A percentile compares a stretch with the other conserved stretches of the same genome.
Evolutionary conservation across 2,888 invertebrate species (phyloP).

Genomic region (Syrista parreyssii): DNA sequence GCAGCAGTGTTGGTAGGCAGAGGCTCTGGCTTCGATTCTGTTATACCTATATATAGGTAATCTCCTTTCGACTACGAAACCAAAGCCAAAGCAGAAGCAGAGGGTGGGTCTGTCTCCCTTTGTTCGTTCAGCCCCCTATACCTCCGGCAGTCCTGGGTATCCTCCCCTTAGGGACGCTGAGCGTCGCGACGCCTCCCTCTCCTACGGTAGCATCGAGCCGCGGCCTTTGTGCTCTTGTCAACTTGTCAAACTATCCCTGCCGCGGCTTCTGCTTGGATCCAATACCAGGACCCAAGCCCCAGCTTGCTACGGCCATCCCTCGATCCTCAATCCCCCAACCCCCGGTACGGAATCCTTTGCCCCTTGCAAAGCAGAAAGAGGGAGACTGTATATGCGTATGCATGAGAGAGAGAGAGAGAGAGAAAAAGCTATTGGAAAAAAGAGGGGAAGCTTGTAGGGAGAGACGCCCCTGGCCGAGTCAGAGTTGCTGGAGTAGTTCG

Average conservation of each 20-base stretch:
- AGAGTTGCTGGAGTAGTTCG: not conserved
- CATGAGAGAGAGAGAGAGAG: not conserved
- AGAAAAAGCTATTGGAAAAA: not conserved
- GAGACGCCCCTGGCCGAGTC: constrained; percentile 3
- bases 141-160: constrained; percentile 21
- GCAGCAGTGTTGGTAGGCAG: not conserved
- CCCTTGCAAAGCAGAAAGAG: not conserved
- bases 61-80: constrained; percentile 18
- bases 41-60: constrained; percentile 14
- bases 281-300: constrained; percentile 51
- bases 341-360: not conserved
- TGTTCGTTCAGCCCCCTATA: constrained; percentile 52
- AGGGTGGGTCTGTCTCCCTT: constrained; percentile 36
- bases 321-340: not conserved
- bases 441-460: not conserved
- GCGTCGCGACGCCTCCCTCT: constrained; percentile 71
- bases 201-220: constrained; percentile 57
- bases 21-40: not conserved
- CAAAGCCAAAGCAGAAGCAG: constrained; percentile 5
- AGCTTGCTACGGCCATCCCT: constrained; percentile 14
- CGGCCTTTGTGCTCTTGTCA: constrained; percentile 67
- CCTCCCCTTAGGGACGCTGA: constrained; percentile 58
- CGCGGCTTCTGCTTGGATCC: constrained; percentile 42
- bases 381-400: not conserved
- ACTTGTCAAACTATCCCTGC: constrained; percentile 66